Conservation (phyloP, 2,113 vertebrate species). For the Oplegnathus fasciatus region DNA sequence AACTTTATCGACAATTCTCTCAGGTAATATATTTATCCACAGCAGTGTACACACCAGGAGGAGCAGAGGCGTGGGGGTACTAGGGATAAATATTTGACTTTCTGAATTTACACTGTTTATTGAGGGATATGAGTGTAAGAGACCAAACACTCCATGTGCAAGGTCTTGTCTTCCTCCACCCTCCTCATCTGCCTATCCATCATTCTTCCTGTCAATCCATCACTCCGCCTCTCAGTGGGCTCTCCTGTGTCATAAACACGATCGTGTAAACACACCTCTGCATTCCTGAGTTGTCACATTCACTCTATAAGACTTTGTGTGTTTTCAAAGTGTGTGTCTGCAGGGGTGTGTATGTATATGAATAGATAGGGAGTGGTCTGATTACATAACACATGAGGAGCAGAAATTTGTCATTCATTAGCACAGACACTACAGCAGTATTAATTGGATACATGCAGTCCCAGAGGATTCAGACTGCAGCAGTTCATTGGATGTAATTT, state of each 20-base stretch:
- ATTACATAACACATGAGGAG: slow-evolving; percentile 52
- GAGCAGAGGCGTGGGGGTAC: not conserved
- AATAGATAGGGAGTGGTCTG: slow-evolving; percentile 1
- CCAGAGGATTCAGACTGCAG: slow-evolving; percentile 42
- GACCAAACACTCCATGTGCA: slow-evolving; percentile 32
- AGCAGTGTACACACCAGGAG: slow-evolving; percentile 24
- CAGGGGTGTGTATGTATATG: not conserved
- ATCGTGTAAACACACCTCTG: slow-evolving; percentile 9
- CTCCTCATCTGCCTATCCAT: slow-evolving; percentile 27
- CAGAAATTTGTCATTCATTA: slow-evolving; percentile 62
- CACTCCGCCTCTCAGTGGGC: slow-evolving; percentile 16
- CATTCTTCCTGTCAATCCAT: slow-evolving; percentile 20
- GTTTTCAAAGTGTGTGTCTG: not conserved
- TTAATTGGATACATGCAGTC: slow-evolving; percentile 42
- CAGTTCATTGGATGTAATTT: slow-evolving; percentile 31
- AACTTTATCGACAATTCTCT: slow-evolving; percentile 44
- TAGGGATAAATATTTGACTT: slow-evolving; percentile 74
- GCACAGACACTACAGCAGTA: slow-evolving; percentile 15
- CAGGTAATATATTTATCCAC: slow-evolving; percentile 61
- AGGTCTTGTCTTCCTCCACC: not conserved
- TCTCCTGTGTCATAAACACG: slow-evolving; percentile 2
- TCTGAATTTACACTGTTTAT: slow-evolving; percentile 70
- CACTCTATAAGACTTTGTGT: not conserved
- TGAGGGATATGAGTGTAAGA: slow-evolving; percentile 64
- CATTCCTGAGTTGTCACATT: slow-evolving; percentile 3